Evolutionary conservation across 2,113 vertebrate genomes (phyloP), one percentile per base, ranked within the genome.

Genomic region (Amphilophus citrinellus): DNA sequence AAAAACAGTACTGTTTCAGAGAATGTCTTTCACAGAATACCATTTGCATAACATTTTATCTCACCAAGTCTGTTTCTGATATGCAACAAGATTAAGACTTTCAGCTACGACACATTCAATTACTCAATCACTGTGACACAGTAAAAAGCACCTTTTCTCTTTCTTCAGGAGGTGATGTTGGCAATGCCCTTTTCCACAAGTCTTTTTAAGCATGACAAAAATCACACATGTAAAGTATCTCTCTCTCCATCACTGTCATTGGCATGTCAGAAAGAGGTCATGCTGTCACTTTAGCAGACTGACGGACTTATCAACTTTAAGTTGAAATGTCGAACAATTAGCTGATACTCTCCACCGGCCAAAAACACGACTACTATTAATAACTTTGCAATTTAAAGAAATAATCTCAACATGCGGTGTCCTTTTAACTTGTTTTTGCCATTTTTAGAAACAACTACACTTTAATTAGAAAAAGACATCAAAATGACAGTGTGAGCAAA

Each of bases 141-240:
- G 17, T 73, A 0, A 53, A 20, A 73, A 73, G 0, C 32, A 24
- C 66, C 17, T n/a, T 32, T 53, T n/a, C 66, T 32, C 10, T 14
- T 32, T 73, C 53, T 73, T 73, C 15, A 0, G 17, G 30, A 73
- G 27, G 24, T 73, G 47, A 73, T 32, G 47, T n/a, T 32, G 47
- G 20, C 10, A n/a, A 32, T n/a, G 50, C 10, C 27, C 47, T 73
- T 73, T n/a, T 18, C 47, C 53, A 53, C 44, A 32, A 73, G 1
- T 53, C 47, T 73, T 73, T 73, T 73, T 53, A 73, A 53, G 24
- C 15, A 71, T 71, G 5, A 68, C 65, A 71, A 3, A 53, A 71
- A 53, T 32, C 0, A 0, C 44, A 71, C 6, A 0, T 13, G 6
- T 53, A 53, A 30, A 5, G 27, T 0, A 0, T 44, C 10, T 27